A percentile compares a stretch with the other conserved stretches of the same genome.
phyloP scores from a whole-genome alignment of 2,888 invertebrate species.

The Nomada lathburiana region DNA sequence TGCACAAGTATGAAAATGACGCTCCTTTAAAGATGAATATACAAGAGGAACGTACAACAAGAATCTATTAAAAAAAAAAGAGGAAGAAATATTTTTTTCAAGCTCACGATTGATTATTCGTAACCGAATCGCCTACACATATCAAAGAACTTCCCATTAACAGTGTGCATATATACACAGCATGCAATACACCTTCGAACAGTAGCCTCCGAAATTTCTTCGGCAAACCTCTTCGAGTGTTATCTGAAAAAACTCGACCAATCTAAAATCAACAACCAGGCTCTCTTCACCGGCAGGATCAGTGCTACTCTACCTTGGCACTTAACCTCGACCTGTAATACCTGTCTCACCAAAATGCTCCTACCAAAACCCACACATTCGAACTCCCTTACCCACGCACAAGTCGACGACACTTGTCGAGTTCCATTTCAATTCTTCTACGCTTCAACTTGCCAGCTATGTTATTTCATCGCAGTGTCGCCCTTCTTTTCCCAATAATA shows the following conservation, averaged over 20 bases:
- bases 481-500: no score
- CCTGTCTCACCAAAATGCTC: not conserved
- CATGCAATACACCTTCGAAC: not conserved
- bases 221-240: not conserved
- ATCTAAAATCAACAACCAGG: not conserved
- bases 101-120: not conserved
- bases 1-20: no score
- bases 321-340: not conserved
- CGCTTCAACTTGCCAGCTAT: no score
- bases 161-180: not conserved
- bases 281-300: not conserved
- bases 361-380: not conserved
- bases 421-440: no score
- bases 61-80: not conserved
- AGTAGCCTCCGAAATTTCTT: slow-evolving; percentile 12
- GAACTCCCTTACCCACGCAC: no score
- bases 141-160: not conserved
- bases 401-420: no score
- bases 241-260: not conserved
- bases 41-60: not conserved
- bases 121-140: not conserved
- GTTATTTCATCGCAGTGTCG: no score
- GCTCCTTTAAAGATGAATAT: no score
- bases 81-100: not conserved
- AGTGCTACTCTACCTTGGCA: not conserved